Evolutionary conservation across 2,888 invertebrate genomes (phyloP).

Genomic region (Lucinisca nassula): DNA sequence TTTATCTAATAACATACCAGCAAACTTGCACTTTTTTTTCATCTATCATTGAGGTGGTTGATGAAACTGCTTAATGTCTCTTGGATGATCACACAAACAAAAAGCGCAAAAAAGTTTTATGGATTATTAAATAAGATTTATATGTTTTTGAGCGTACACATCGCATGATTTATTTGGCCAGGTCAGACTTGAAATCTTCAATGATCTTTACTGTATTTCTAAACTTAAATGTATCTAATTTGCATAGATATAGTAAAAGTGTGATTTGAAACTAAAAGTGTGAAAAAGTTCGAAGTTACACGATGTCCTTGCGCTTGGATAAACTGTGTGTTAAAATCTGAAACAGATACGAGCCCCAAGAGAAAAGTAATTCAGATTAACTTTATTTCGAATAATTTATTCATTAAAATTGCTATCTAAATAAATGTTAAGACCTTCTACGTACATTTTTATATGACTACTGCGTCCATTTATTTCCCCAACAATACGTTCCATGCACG

Average conservation of each 20-base stretch:
- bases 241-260: neutral
- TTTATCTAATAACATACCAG: no score
- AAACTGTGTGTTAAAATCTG: no score
- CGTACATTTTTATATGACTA: no score
- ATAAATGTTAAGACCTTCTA: neutral
- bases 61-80: neutral
- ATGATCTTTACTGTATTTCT: neutral
- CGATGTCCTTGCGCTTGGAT: no score
- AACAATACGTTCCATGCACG: no score
- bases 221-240: neutral
- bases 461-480: no score
- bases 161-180: neutral
- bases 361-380: neutral
- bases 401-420: neutral
- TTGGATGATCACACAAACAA: neutral
- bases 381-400: neutral
- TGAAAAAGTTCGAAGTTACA: neutral
- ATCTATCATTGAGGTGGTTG: no score
- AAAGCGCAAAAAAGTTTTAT: neutral
- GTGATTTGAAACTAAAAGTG: neutral
- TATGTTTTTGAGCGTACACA: neutral
- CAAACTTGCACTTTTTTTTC: no score
- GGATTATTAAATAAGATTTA: conserved; percentile 7
- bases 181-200: neutral
- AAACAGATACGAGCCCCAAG: neutral